Percentiles rank a stretch among this genome's conserved stretches.
These are phyloP conservation scores for Aplodontia rufa DNA, from an alignment of 2,113 vertebrate genomes.

Conservation along the genomic window DNA sequence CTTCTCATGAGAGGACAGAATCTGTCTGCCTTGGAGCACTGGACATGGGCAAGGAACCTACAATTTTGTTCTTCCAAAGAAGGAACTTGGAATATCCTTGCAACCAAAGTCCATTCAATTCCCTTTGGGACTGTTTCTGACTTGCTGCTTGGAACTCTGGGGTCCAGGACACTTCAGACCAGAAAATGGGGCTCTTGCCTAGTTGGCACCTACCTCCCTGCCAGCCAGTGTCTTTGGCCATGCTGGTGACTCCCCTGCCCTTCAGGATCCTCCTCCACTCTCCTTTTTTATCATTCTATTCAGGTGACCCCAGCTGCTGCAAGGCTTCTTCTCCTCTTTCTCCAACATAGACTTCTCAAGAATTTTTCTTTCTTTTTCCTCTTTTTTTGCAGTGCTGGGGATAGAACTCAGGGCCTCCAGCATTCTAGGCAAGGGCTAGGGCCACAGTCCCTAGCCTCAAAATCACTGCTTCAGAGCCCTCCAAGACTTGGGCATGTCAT, in stretches of 20 bases:
- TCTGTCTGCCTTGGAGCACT: neutral
- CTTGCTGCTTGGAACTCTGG: neutral
- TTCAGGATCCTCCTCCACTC: neutral
- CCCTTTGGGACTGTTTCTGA: neutral
- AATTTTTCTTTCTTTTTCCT: neutral
- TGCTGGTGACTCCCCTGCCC: no score
- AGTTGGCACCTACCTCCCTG: fast-evolving
- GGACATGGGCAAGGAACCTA: neutral
- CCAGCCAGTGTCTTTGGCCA: neutral
- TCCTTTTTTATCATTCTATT: neutral
- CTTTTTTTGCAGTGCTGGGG: neutral
- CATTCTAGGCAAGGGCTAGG: neutral
- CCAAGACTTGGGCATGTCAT: neutral
- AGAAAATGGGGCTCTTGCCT: neutral
- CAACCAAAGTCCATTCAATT: no score
- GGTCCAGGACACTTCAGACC: neutral
- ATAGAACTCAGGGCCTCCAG: neutral
- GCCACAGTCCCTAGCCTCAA: neutral
- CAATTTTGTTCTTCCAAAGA: neutral
- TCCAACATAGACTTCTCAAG: neutral
- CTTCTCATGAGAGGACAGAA: fast-evolving
- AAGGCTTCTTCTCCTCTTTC: neutral
- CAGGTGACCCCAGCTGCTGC: fast-evolving
- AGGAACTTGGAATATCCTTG: neutral
- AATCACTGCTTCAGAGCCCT: neutral